A percentile compares a stretch with the other conserved stretches of the same genome.
These are phyloP conservation scores for Leptoteleia sp. DNA, from an alignment of 1,140 invertebrate genomes.

Conservation along the genomic window DNA sequence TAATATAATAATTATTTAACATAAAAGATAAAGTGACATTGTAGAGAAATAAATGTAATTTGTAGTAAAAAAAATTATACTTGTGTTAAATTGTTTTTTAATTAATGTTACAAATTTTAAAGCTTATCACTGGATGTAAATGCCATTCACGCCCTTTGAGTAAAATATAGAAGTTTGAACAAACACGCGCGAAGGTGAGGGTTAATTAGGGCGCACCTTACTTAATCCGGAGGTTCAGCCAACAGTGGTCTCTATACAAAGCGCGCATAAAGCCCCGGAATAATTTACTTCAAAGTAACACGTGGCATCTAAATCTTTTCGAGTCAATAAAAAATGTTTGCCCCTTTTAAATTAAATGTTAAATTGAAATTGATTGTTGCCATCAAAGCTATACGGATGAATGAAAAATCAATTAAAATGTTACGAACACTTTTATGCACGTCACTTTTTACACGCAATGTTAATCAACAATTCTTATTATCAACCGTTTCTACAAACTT, in stretches of 20 bases:
- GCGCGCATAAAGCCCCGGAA: conserved; percentile 26
- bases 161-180: conserved; percentile 20
- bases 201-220: conserved; percentile 62
- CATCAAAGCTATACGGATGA: too few species aligned
- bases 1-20: too few species aligned
- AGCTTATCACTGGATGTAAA: conserved; percentile 8
- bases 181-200: conserved; percentile 49
- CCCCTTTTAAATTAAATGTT: conserved; percentile 17
- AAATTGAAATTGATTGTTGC: conserved; percentile 11
- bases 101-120: too few species aligned
- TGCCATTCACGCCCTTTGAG: conserved; percentile 7
- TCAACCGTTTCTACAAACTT: too few species aligned
- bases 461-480: too few species aligned
- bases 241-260: conserved; percentile 28
- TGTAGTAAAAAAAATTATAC: too few species aligned
- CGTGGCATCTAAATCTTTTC: conserved; percentile 35
- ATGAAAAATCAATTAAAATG: too few species aligned
- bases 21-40: too few species aligned
- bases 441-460: too few species aligned
- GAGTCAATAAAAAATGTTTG: conserved; percentile 13
- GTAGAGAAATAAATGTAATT: too few species aligned
- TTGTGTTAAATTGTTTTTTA: too few species aligned
- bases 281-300: conserved; percentile 35
- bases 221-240: conserved; percentile 34
- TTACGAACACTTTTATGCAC: too few species aligned